Evolutionary conservation across 1,140 invertebrate species (phyloP).

Genomic region (Temnothorax longispinosus): DNA sequence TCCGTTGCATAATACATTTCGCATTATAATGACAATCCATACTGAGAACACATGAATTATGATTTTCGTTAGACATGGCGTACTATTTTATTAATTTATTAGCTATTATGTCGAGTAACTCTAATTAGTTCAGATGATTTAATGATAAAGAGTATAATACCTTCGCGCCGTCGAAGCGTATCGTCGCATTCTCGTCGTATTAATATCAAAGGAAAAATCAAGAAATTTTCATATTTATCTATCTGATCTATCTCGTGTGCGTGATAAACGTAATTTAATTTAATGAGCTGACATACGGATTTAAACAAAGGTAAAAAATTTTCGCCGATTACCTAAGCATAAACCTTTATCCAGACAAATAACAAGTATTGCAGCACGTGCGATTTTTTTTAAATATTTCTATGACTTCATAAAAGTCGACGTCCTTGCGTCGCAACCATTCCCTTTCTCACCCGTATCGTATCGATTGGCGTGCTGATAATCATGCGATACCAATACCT

Average conservation of each 20-base stretch:
- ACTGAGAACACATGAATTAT: not conserved
- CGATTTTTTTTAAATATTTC: constrained; percentile 12
- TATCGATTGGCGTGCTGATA: not conserved
- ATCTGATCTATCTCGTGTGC: not conserved
- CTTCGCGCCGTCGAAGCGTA: not conserved
- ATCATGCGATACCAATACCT: not conserved
- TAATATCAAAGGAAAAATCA: not conserved
- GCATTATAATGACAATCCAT: not conserved
- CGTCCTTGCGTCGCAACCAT: constrained; percentile 32
- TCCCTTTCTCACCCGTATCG: constrained; percentile 17
- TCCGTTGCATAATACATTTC: not conserved
- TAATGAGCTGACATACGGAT: not conserved
- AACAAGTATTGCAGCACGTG: not conserved
- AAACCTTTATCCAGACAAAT: not conserved
- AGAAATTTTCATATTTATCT: not conserved
- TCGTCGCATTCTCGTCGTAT: not conserved
- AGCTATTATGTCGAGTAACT: not conserved
- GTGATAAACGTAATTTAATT: not conserved
- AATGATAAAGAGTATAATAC: constrained; percentile 29
- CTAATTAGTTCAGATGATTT: constrained; percentile 29
- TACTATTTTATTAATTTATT: constrained; percentile 29
- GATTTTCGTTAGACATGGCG: not conserved
- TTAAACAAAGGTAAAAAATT: not conserved
- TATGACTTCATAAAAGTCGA: constrained; percentile 4
- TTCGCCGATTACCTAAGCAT: not conserved